Conservation (phyloP, 2,113 vertebrate species). For the Otocyon megalotis region DNA sequence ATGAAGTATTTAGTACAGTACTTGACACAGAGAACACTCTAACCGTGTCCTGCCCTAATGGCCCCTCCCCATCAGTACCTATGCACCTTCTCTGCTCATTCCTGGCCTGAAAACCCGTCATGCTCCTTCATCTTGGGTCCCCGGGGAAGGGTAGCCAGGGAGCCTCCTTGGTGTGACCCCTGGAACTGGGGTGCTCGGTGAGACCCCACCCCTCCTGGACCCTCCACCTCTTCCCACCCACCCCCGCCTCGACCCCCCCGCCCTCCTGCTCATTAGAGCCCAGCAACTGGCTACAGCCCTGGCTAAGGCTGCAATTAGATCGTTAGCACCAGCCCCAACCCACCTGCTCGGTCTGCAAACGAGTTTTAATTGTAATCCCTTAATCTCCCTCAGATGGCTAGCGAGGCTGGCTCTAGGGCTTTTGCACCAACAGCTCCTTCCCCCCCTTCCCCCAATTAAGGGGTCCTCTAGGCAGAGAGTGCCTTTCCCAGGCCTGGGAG, state of each 20-base stretch:
- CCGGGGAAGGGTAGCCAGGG: background rate
- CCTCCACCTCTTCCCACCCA: slow-evolving; percentile 65
- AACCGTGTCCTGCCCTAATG: background rate
- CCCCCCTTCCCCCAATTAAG: slow-evolving; percentile 74
- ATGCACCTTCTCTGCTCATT: background rate
- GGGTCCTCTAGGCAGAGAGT: slow-evolving; percentile 21
- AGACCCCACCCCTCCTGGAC: slow-evolving; percentile 51
- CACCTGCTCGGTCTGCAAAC: slow-evolving; percentile 53
- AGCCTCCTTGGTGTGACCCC: background rate
- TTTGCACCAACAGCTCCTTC: slow-evolving; percentile 44
- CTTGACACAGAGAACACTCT: background rate
- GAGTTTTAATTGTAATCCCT: slow-evolving; percentile 46
- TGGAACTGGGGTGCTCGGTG: slow-evolving; percentile 66
- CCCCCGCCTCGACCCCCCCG: slow-evolving; percentile 60
- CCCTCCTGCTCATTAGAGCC: slow-evolving; percentile 80
- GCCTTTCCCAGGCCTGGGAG: background rate
- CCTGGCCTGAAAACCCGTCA: background rate
- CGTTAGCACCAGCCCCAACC: slow-evolving; percentile 49
- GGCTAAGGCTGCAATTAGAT: slow-evolving; percentile 77
- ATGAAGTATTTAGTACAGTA: too few relatives aligned
- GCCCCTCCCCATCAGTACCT: background rate
- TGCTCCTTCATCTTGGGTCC: background rate
- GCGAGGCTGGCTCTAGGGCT: slow-evolving; percentile 58
- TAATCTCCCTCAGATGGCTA: slow-evolving; percentile 45
- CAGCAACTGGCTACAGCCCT: background rate